These are phyloP conservation scores for Drosophila littoralis DNA, from an alignment of 1,140 invertebrate genomes.

Conservation along the genomic window DNA sequence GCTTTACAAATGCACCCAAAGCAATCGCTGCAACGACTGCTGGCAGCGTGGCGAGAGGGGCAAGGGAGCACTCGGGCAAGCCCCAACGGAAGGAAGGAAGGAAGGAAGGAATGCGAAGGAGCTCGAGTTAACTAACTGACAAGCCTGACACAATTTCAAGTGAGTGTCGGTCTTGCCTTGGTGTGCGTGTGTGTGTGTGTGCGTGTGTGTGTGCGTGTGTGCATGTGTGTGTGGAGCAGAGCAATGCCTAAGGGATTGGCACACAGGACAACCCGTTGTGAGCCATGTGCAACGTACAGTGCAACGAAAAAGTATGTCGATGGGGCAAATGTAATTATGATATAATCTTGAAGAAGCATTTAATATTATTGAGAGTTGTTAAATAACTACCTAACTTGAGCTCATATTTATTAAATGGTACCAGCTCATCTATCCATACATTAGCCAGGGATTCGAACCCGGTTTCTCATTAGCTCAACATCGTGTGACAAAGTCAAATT, in stretches of 20 bases:
- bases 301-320: slow-evolving; percentile 7
- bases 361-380: too few relatives aligned
- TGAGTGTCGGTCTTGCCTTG: slow-evolving; percentile 22
- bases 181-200: background rate
- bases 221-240: background rate
- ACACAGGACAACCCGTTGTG: slow-evolving; percentile 28
- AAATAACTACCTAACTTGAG: too few relatives aligned
- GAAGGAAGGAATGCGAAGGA: background rate
- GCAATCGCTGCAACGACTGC: slow-evolving; percentile 4
- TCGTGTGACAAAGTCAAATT: too few relatives aligned
- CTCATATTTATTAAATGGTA: too few relatives aligned
- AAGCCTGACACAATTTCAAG: slow-evolving; percentile 49
- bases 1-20: slow-evolving; percentile 24
- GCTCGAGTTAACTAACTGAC: slow-evolving; percentile 41
- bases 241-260: slow-evolving; percentile 2
- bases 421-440: too few relatives aligned
- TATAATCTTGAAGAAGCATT: too few relatives aligned
- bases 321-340: background rate
- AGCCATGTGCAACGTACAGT: slow-evolving; percentile 21
- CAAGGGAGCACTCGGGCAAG: background rate
- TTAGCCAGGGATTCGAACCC: too few relatives aligned
- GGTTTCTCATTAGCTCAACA: too few relatives aligned
- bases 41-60: background rate
- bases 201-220: slow-evolving; percentile 1
- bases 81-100: slow-evolving; percentile 9